Percentiles rank a stretch among this genome's conserved stretches.
These are phyloP conservation scores for Lophotriccus pileatus DNA, from an alignment of 2,797 vertebrate species.

Conservation along the genomic window DNA sequence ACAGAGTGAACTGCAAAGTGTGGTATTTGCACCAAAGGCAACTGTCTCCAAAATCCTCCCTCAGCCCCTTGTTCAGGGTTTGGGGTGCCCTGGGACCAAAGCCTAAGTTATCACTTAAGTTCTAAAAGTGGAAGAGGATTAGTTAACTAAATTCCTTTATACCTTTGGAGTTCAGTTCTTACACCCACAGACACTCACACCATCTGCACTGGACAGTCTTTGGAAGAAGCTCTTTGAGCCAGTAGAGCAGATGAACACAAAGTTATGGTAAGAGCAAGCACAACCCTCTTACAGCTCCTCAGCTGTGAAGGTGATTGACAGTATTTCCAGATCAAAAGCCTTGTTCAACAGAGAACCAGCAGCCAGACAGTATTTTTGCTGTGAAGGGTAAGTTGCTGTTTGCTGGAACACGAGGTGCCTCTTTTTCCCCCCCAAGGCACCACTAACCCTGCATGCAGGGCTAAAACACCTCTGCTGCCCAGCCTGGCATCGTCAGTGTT, in stretches of 20 bases:
- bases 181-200: neutral
- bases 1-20: neutral
- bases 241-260: fast-evolving
- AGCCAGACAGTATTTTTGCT: neutral
- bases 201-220: neutral
- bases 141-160: neutral
- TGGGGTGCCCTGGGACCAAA: neutral
- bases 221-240: neutral
- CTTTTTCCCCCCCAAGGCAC: neutral
- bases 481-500: neutral
- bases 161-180: neutral
- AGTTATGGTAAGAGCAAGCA: neutral
- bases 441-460: neutral
- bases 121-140: neutral
- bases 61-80: neutral
- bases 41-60: neutral
- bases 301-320: neutral
- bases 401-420: neutral
- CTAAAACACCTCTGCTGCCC: neutral
- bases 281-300: neutral
- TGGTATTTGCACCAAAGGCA: neutral
- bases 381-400: neutral
- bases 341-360: neutral
- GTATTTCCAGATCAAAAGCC: neutral
- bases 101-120: neutral